Percentiles rank a stretch among this genome's conserved stretches.
Conservation (phyloP, 2,797 vertebrate species). For the Prunella strophiata region DNA sequence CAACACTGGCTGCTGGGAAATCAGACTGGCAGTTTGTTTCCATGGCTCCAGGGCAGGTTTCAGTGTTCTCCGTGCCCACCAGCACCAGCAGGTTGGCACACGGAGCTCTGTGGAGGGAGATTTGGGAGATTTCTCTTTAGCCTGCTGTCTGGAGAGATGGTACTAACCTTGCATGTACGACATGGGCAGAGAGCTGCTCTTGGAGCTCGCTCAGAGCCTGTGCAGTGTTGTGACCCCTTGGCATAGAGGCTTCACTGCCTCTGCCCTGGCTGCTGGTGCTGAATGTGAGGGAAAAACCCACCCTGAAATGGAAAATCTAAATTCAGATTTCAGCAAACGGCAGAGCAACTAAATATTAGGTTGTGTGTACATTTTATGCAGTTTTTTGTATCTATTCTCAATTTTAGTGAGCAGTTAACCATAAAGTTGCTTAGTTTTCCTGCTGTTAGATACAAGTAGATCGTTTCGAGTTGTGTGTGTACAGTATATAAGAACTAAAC, state of each 20-base stretch:
- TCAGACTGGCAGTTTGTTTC: neutral
- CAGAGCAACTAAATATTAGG: conserved; percentile 61
- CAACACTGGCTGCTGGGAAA: conserved; percentile 64
- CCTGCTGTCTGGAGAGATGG: conserved; percentile 22
- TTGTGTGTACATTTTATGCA: conserved; percentile 70
- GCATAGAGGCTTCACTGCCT: conserved; percentile 56
- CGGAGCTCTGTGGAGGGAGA: conserved; percentile 26
- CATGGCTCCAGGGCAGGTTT: conserved; percentile 18
- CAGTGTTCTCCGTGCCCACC: neutral
- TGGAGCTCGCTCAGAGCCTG: neutral
- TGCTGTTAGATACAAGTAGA: conserved; percentile 73
- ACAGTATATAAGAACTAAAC: conserved; percentile 72
- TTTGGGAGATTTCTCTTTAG: neutral
- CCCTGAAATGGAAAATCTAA: neutral
- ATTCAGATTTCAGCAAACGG: conserved; percentile 50
- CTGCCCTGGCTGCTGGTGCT: conserved; percentile 35
- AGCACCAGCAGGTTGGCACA: conserved; percentile 1
- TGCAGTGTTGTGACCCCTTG: neutral
- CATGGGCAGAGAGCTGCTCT: neutral
- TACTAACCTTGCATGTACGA: neutral
- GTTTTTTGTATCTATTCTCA: conserved; percentile 72
- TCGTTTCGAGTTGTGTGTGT: conserved; percentile 70
- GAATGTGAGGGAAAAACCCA: neutral
- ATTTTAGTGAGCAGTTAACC: conserved; percentile 73
- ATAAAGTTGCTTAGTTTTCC: conserved; percentile 70